phyloP scores from a whole-genome alignment of 2,888 invertebrate genomes.

The Dryocosmus kuriphilus region DNA sequence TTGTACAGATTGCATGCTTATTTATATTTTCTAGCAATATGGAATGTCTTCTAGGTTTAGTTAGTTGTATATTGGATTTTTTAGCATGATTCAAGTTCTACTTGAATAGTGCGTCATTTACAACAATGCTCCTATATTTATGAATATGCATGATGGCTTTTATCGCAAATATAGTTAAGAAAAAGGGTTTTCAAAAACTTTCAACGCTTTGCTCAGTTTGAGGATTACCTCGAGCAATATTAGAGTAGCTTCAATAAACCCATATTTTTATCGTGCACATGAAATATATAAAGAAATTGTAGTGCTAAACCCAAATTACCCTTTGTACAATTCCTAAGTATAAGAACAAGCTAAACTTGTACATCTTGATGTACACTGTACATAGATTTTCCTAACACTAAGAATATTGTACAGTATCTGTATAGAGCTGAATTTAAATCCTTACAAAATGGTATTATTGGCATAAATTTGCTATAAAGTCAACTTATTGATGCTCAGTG shows the following conservation, averaged over 20 bases:
- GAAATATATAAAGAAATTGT: neutral
- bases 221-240: neutral
- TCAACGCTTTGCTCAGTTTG: neutral
- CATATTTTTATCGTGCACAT: neutral
- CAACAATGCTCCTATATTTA: neutral
- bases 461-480: neutral
- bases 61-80: neutral
- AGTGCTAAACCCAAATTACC: no score
- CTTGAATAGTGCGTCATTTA: neutral
- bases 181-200: neutral
- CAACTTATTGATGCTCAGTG: neutral
- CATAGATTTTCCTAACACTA: neutral
- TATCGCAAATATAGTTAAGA: neutral
- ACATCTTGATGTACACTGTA: neutral
- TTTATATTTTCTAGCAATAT: conserved; percentile 6
- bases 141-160: neutral
- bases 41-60: conserved; percentile 24
- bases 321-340: neutral
- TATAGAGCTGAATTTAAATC: neutral
- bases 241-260: no score
- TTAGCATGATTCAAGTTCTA: neutral
- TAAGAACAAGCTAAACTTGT: neutral
- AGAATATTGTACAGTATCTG: neutral
- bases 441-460: conserved; percentile 17
- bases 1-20: conserved; percentile 28